phyloP scores from a whole-genome alignment of 2,888 invertebrate genomes.

The Macroteleia sp. region DNA sequence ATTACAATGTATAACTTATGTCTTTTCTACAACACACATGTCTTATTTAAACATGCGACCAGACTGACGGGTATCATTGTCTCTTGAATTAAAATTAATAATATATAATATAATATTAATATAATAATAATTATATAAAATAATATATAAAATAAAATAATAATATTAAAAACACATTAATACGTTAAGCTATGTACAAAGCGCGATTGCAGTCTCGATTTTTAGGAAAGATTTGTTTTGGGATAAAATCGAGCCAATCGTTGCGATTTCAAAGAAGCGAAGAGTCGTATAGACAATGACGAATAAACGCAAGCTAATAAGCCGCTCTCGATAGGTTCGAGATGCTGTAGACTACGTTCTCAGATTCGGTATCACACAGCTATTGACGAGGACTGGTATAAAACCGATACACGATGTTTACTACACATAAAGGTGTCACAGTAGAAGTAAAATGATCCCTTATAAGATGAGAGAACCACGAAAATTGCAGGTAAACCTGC shows the following conservation, averaged over 20 bases:
- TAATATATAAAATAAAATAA: constrained; percentile 75
- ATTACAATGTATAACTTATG: constrained; percentile 38
- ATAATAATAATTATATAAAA: constrained; percentile 63
- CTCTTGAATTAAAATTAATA: constrained; percentile 38
- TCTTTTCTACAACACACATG: constrained; percentile 42
- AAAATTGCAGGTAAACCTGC: not conserved
- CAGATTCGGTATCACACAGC: constrained; percentile 21
- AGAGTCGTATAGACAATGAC: constrained; percentile 31
- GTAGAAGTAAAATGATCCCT: too few relatives aligned
- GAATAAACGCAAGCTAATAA: constrained; percentile 64
- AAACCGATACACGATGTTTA: not conserved
- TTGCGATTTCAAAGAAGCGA: constrained; percentile 52
- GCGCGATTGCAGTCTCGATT: constrained; percentile 80
- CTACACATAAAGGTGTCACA: too few relatives aligned
- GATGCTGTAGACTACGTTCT: constrained; percentile 67
- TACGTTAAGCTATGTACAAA: constrained; percentile 82
- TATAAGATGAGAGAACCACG: not conserved
- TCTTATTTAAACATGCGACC: constrained; percentile 64
- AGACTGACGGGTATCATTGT: constrained; percentile 67
- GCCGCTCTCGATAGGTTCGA: constrained; percentile 67
- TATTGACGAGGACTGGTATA: constrained; percentile 11
- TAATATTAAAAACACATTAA: constrained; percentile 78
- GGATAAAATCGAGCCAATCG: constrained; percentile 55
- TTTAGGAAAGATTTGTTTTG: constrained; percentile 51
- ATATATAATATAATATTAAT: constrained; percentile 29